Evolutionary conservation across 2,113 vertebrate species (phyloP).

Genomic region (Orientallactaga bullata): DNA sequence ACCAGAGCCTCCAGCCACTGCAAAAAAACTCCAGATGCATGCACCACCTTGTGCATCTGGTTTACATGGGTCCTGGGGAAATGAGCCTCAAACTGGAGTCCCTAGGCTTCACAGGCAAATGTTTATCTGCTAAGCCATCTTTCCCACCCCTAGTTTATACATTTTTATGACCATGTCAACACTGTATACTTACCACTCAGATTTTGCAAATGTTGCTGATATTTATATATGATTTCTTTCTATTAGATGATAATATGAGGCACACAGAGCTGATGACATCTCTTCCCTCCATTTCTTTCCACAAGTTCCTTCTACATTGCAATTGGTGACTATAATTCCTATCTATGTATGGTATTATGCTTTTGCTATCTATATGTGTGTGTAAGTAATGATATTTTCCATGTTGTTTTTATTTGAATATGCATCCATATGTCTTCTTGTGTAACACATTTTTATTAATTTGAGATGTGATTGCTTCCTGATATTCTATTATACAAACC

Average conservation of each 20-base stretch:
- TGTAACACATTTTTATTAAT: not conserved
- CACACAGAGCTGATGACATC: not conserved
- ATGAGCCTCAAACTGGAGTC: too few relatives aligned
- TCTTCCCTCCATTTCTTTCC: conserved; percentile 4
- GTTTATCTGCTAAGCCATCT: too few relatives aligned
- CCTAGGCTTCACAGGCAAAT: too few relatives aligned
- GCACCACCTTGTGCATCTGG: too few relatives aligned
- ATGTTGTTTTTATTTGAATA: conserved; percentile 26
- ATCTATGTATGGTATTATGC: not conserved
- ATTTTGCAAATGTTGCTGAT: not conserved
- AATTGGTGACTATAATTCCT: not conserved
- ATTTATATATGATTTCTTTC: not conserved
- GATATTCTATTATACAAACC: not conserved
- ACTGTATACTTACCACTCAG: not conserved
- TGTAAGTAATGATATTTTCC: not conserved
- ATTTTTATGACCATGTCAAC: not conserved
- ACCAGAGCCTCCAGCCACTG: too few relatives aligned
- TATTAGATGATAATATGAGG: not conserved
- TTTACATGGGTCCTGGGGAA: too few relatives aligned
- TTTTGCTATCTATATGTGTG: not conserved
- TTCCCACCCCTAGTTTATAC: conserved; percentile 2
- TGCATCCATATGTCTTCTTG: not conserved
- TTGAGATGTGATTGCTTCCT: not conserved
- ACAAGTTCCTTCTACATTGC: not conserved
- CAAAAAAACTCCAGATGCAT: too few relatives aligned